Percentiles rank a stretch among this genome's conserved stretches.
phyloP scores from a whole-genome alignment of 2,113 vertebrate species.

The Rutilus rutilus region DNA sequence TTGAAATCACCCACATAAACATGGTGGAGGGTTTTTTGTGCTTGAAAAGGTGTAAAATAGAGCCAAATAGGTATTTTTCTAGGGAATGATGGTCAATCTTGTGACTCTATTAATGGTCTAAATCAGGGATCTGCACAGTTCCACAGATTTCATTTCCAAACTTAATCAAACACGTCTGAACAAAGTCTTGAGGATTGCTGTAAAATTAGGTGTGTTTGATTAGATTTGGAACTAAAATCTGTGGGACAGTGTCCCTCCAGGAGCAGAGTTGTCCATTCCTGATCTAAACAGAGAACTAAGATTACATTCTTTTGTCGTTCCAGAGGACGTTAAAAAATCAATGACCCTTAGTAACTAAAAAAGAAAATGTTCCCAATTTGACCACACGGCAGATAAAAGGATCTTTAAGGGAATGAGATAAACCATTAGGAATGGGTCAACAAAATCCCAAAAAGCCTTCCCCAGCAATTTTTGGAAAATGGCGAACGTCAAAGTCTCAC shows the following conservation, averaged over 20 bases:
- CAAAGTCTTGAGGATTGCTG: neutral
- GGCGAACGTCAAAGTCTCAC: neutral
- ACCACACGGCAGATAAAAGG: conserved; percentile 60
- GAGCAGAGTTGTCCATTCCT: neutral
- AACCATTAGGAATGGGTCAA: conserved; percentile 44
- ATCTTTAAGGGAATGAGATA: conserved; percentile 59
- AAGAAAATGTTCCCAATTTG: conserved; percentile 61
- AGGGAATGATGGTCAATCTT: too few relatives aligned
- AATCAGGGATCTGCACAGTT: neutral
- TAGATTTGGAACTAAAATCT: neutral
- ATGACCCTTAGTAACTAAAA: neutral
- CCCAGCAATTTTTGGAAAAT: neutral
- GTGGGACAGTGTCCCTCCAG: neutral
- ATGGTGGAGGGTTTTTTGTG: conserved; percentile 18
- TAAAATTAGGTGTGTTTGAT: neutral
- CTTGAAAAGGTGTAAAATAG: conserved; percentile 17
- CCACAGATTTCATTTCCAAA: neutral
- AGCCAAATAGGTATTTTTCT: neutral
- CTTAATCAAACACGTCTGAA: neutral
- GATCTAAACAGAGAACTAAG: conserved; percentile 43
- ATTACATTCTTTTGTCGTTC: conserved; percentile 23
- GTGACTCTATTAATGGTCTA: neutral
- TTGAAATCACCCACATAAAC: conserved; percentile 63
- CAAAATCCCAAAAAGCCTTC: neutral
- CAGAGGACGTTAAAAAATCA: neutral